Conservation (phyloP, 2,888 invertebrate genomes). For the Mythimna albipuncta region DNA sequence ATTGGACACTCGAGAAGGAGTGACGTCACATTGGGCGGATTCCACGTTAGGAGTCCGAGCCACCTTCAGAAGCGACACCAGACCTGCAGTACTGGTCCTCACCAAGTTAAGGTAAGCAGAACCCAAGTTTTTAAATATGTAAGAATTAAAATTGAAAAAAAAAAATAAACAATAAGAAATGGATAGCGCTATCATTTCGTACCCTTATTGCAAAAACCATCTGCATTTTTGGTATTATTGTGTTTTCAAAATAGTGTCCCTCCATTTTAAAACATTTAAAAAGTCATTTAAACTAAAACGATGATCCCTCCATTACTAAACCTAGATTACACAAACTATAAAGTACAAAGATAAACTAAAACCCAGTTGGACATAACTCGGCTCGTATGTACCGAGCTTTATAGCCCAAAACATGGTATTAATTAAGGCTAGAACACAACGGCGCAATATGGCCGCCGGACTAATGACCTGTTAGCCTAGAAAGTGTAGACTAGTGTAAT, state of each 20-base stretch:
- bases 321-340: slow-evolving; percentile 27
- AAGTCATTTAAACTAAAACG: slow-evolving; percentile 28
- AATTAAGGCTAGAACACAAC: slow-evolving; percentile 59
- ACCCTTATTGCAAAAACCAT: too few relatives aligned
- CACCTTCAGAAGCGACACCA: slow-evolving; percentile 92
- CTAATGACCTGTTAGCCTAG: slow-evolving; percentile 53
- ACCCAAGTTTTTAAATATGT: not conserved
- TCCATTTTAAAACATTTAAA: slow-evolving; percentile 23
- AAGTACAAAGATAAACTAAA: slow-evolving; percentile 44
- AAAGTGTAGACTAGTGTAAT: slow-evolving; percentile 34
- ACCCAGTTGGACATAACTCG: slow-evolving; percentile 36
- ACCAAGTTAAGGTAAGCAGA: slow-evolving; percentile 82
- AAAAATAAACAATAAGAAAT: too few relatives aligned
- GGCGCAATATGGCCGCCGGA: slow-evolving; percentile 44
- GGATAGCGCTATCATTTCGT: too few relatives aligned
- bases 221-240: too few relatives aligned
- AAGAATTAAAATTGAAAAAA: not conserved
- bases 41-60: slow-evolving; percentile 91
- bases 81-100: slow-evolving; percentile 91
- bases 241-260: not conserved
- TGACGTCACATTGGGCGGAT: slow-evolving; percentile 92
- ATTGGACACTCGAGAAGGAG: slow-evolving; percentile 89
- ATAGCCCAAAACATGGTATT: slow-evolving; percentile 58
- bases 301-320: slow-evolving; percentile 13
- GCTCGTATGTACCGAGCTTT: slow-evolving; percentile 43